Evolutionary conservation across 2,797 vertebrate species (phyloP).

Genomic region (Crocidura indochinensis): DNA sequence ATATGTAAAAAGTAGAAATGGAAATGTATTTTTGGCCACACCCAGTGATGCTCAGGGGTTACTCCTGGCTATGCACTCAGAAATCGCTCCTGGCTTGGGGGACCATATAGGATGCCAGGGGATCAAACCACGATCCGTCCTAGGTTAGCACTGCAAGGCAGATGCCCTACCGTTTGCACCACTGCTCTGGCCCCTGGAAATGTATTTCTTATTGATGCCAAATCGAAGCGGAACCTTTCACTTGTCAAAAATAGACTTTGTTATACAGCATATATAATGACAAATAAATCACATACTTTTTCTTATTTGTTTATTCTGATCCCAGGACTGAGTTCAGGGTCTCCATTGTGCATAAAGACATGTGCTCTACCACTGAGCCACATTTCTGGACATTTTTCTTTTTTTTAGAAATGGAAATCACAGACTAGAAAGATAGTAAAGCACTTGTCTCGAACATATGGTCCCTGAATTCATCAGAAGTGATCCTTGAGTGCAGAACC

Average conservation of each 20-base stretch:
- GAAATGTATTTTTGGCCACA: too few species aligned
- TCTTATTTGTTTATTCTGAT: neutral
- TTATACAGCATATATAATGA: neutral
- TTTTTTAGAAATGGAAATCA: neutral
- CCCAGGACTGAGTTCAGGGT: neutral
- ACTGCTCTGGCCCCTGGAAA: too few species aligned
- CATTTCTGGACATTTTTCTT: neutral
- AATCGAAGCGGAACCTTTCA: slow-evolving; percentile 38
- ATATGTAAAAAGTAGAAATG: slow-evolving; percentile 4
- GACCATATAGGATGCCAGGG: too few species aligned
- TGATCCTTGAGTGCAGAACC: too few species aligned
- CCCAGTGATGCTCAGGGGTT: too few species aligned
- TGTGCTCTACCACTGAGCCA: neutral
- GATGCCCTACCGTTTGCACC: too few species aligned
- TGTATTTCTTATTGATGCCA: slow-evolving; percentile 29
- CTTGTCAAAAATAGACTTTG: neutral
- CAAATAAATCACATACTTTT: slow-evolving; percentile 5
- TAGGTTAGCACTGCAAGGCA: too few species aligned
- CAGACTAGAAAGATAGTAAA: neutral
- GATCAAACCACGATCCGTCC: too few species aligned
- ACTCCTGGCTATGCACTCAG: too few species aligned
- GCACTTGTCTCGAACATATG: too few species aligned
- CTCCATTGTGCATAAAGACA: neutral
- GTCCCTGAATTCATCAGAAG: too few species aligned
- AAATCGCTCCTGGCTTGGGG: too few species aligned